Evolutionary conservation across 2,888 invertebrate genomes (phyloP).

Genomic region (Dyspetes luteomarginatus): DNA sequence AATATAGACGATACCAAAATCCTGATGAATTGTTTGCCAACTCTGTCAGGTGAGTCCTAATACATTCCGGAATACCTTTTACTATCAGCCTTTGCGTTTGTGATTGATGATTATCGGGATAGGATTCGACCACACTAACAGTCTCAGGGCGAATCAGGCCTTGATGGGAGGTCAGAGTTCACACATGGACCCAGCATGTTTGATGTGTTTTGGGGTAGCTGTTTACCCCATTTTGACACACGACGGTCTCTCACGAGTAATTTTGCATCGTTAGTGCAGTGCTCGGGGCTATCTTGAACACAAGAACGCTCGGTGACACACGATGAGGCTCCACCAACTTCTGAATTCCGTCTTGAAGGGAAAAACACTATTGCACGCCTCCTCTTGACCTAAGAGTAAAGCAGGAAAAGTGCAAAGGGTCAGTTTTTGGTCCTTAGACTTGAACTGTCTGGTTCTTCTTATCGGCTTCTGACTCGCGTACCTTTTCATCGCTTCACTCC

Average conservation of each 20-base stretch:
- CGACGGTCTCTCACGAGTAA: constrained; percentile 8
- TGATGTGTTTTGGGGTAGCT: not conserved
- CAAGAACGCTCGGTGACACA: constrained; percentile 9
- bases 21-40: not conserved
- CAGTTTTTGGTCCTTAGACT: constrained; percentile 6
- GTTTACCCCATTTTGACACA: not conserved
- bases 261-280: not conserved
- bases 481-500: constrained; percentile 51
- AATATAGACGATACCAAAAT: not conserved
- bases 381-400: constrained; percentile 7
- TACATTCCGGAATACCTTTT: not conserved
- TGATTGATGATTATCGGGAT: not conserved
- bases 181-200: not conserved
- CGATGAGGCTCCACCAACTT: constrained; percentile 17
- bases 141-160: not conserved
- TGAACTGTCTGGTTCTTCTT: constrained; percentile 41
- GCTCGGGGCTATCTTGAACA: constrained; percentile 26
- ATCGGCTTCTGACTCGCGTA: constrained; percentile 56
- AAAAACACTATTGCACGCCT: not conserved
- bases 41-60: not conserved
- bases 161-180: not conserved
- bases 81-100: not conserved
- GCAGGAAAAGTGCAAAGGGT: not conserved
- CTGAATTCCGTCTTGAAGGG: constrained; percentile 6
- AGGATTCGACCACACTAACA: not conserved